phyloP scores from a whole-genome alignment of 2,888 invertebrate genomes.

The Melikaiella ostensackeni region DNA sequence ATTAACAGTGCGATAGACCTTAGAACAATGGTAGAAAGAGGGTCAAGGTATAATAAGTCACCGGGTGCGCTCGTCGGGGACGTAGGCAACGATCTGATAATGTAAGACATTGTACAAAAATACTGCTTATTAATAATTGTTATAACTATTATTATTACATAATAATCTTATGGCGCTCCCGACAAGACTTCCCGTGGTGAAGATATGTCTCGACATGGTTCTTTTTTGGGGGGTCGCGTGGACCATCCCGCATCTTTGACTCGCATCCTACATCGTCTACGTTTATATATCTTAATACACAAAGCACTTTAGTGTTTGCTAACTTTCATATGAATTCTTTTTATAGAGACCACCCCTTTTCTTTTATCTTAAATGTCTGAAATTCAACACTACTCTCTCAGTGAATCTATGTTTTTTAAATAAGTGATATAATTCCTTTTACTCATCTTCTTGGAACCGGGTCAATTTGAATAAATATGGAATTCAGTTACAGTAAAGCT shows the following conservation, averaged over 20 bases:
- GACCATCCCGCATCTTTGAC: constrained; percentile 49
- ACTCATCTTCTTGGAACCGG: background rate
- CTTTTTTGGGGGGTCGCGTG: constrained; percentile 56
- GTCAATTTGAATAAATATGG: background rate
- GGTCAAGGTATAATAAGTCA: constrained; percentile 49
- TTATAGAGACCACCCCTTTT: background rate
- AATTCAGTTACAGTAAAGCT: background rate
- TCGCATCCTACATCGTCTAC: constrained; percentile 45
- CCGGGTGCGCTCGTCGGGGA: constrained; percentile 65
- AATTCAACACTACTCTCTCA: background rate
- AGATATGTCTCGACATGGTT: constrained; percentile 73
- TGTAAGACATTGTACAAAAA: constrained; percentile 76
- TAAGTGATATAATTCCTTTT: background rate
- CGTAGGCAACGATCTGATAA: constrained; percentile 68
- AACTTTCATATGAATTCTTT: background rate
- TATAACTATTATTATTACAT: constrained; percentile 58
- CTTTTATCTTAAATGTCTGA: background rate
- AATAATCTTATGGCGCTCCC: constrained; percentile 64
- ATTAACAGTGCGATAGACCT: constrained; percentile 50
- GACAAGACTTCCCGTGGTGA: constrained; percentile 65
- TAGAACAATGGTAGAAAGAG: constrained; percentile 39
- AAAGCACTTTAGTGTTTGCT: background rate
- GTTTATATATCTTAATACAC: background rate
- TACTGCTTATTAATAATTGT: constrained; percentile 68
- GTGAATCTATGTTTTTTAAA: background rate